Base-by-base conservation (phyloP, 2,888 invertebrate species). In the Nephrotoma guestfalica region DNA sequence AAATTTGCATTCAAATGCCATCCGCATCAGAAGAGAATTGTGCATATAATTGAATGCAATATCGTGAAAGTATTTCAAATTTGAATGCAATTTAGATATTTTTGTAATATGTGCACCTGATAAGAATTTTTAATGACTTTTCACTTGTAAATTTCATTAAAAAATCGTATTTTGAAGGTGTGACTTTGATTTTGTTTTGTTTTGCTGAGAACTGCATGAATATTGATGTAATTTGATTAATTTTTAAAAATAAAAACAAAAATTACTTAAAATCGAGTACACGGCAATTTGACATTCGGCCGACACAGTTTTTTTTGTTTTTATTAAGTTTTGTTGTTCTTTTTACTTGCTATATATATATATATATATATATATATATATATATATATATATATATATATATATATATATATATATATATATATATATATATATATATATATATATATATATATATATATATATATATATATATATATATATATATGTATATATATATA, bases 331-430 rank as follows among this genome's bases (percentile, higher is more conserved):
- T 30, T 30, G 18, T 57, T 57, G 57, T 18, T 30, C 30, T 30
- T 57, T 57, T 57, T 6, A 57, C 7, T 30, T 57, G 57, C 57
- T 57, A 86, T 41, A 51, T 18, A 47, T 7, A 86, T 4, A 51
- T 47, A 86, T 5, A 51, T 47, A 86, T 11, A 45, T 86, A 86
- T 41, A 86, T 86, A 86, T 86, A n/a, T 57, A 57, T 57, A 57
- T 86, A 86, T 86, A 86, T 47, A 86, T 86, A 47, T 86, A 47
- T 86, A 86, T 86, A 47, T 47, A 86, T 86, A 86, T 86, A 47
- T 85, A 86, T 88, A 51, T 57, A 87, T 87, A 87, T 30, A 83
- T 83, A 83, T 83, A 83, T 83, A 83, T 83, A 83, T 83, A 83
- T 83, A 83, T 83, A 83, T 83, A 83, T 83, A 83, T 83, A 83